Conservation (phyloP, 2,888 invertebrate species). For the Spodoptera littoralis region DNA sequence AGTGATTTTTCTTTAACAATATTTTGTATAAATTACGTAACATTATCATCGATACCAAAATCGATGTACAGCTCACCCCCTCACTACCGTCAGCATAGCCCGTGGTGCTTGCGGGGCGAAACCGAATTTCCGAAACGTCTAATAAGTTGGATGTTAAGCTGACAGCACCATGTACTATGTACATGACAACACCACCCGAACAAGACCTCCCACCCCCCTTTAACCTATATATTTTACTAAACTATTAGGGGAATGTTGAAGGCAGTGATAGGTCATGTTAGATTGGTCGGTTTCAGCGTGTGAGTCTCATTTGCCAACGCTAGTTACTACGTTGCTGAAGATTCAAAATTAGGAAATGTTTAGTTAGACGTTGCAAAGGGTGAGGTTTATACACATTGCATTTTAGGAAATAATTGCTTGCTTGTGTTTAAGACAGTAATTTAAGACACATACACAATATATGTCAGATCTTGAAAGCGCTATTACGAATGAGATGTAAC, state of each 20-base stretch:
- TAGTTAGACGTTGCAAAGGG: slow-evolving; percentile 71
- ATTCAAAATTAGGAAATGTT: slow-evolving; percentile 81
- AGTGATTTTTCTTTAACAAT: no score
- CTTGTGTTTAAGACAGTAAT: slow-evolving; percentile 35
- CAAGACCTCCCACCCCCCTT: slow-evolving; percentile 63
- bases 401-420: slow-evolving; percentile 56
- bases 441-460: slow-evolving; percentile 5
- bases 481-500: slow-evolving; percentile 21
- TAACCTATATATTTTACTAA: slow-evolving; percentile 52
- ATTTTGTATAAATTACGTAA: neutral
- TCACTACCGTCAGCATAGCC: slow-evolving; percentile 72
- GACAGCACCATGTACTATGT: slow-evolving; percentile 81
- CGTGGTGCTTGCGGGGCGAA: slow-evolving; percentile 83
- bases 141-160: slow-evolving; percentile 88
- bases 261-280: slow-evolving; percentile 65
- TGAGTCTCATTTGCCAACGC: slow-evolving; percentile 80
- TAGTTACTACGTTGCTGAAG: slow-evolving; percentile 78
- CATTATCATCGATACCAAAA: slow-evolving; percentile 32
- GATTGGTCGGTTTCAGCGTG: slow-evolving; percentile 68
- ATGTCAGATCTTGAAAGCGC: neutral
- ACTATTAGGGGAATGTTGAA: slow-evolving; percentile 49
- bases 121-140: slow-evolving; percentile 88
- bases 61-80: slow-evolving; percentile 40
- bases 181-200: slow-evolving; percentile 75
- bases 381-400: slow-evolving; percentile 57